Evolutionary conservation across 2,888 invertebrate genomes (phyloP).

Genomic region (Agonopterix subpropinquella): DNA sequence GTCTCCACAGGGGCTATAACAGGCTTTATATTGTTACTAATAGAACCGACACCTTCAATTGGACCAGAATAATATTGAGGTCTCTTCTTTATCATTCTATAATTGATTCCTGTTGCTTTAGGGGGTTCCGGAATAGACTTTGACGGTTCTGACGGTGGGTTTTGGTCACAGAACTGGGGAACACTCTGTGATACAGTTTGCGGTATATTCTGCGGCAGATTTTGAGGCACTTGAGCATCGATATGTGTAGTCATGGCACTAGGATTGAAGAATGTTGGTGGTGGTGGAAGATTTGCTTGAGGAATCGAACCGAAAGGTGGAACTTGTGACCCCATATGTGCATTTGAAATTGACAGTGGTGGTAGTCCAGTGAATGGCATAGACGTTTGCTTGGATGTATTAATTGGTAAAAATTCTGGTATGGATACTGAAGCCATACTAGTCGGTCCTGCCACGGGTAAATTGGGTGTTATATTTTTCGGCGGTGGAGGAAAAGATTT

Average conservation of each 20-base stretch:
- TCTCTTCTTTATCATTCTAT: conserved; percentile 57
- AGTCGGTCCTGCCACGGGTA: background rate
- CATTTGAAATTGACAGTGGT: too few species aligned
- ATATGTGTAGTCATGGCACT: conserved; percentile 7
- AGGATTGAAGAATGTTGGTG: conserved; percentile 27
- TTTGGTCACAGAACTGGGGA: background rate
- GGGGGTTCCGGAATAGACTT: conserved; percentile 50
- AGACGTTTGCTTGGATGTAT: background rate
- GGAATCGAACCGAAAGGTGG: background rate
- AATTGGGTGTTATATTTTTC: background rate
- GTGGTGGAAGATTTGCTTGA: conserved; percentile 4
- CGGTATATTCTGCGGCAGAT: background rate
- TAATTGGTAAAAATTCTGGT: background rate
- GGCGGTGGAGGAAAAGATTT: background rate
- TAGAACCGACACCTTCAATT: conserved; percentile 57
- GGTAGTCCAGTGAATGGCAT: background rate
- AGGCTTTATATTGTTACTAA: conserved; percentile 57
- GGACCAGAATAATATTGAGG: conserved; percentile 70
- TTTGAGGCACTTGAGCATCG: background rate
- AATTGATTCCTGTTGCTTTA: conserved; percentile 45
- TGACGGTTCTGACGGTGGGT: conserved; percentile 2
- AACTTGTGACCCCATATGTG: too few species aligned
- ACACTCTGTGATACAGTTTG: background rate
- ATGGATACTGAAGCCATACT: too few species aligned
- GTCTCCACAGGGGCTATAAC: conserved; percentile 33